phyloP scores from a whole-genome alignment of 2,113 vertebrate species.

The Nesogale talazaci region DNA sequence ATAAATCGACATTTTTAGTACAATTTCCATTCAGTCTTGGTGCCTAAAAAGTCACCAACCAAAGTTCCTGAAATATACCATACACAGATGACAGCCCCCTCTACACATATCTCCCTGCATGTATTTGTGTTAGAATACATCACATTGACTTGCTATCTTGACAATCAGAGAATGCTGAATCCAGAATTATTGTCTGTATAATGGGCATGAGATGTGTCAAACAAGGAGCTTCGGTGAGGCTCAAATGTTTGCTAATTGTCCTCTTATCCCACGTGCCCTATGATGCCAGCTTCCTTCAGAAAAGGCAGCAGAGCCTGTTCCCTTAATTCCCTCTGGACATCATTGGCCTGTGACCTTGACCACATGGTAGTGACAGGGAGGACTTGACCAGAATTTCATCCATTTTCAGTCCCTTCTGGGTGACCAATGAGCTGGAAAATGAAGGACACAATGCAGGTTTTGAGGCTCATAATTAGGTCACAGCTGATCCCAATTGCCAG shows the following conservation, averaged over 20 bases:
- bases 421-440: conserved; percentile 89
- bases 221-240: not conserved
- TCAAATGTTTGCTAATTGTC: not conserved
- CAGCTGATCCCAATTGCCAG: conserved; percentile 86
- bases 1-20: conserved; percentile 7
- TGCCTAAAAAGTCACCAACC: not conserved
- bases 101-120: too few relatives aligned
- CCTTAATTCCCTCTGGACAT: conserved; percentile 63
- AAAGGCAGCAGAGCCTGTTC: conserved; percentile 78
- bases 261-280: conserved; percentile 2
- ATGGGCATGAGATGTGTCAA: not conserved
- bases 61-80: not conserved
- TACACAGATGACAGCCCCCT: not conserved
- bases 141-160: not conserved
- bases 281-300: conserved; percentile 31
- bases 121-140: not conserved
- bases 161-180: not conserved
- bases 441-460: conserved; percentile 89
- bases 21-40: conserved; percentile 24
- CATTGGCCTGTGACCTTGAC: conserved; percentile 82
- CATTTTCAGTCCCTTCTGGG: conserved; percentile 78
- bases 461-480: conserved; percentile 90
- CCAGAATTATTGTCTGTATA: not conserved
- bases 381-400: conserved; percentile 84
- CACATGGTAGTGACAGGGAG: conserved; percentile 83